Base-by-base conservation (phyloP, 2,888 invertebrate genomes). In the Phymatocera aterrima region DNA sequence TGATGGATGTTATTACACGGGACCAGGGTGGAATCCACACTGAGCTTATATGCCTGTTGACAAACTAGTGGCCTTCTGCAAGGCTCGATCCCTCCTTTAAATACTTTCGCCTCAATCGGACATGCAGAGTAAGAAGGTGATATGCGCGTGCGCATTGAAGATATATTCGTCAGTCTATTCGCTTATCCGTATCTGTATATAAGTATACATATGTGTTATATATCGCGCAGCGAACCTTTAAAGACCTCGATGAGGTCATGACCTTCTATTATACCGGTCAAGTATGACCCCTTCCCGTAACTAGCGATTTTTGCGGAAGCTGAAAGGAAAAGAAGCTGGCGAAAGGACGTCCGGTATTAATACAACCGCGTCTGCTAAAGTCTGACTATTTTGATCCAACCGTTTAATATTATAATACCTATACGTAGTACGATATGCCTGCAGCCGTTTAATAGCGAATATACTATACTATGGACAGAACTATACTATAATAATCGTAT, bases 261-360 rank as follows among this genome's bases (percentile, higher is more conserved):
- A 87, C 89, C 89, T 89, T 89, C 88, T 84, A 79, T 78, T 85
- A 88, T 88, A 83, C 88, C 87, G 87, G 85, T 87, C 87, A 88
- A 88, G 86, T 87, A 83, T 85, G 83, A 85, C 77, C 78, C 79
- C 79, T 79, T 61, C 46, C 75, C 78, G 57, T 28, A 18, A 54
- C 24, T 57, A 51, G 37, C 34, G 64, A 80, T 80, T 81, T 82
- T 83, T 81, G 79, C 82, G 83, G 83, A 83, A 83, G 82, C 81
- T 61, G 48, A 70, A 34, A 61, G 78, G 78, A 74, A 60, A 64
- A 37, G 64, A 12, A 43, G 65, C 80, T 82, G 82, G 83, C 83
- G 81, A 81, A 84, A 83, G 81, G 83, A 85, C 79, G 79, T 80
- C 72, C 81, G 75, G 80, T 77, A 80, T 78, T 78, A 77, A 77